A percentile compares a stretch with the other conserved stretches of the same genome.
phyloP scores from a whole-genome alignment of 2,888 invertebrate species.

The Meganola albula region DNA sequence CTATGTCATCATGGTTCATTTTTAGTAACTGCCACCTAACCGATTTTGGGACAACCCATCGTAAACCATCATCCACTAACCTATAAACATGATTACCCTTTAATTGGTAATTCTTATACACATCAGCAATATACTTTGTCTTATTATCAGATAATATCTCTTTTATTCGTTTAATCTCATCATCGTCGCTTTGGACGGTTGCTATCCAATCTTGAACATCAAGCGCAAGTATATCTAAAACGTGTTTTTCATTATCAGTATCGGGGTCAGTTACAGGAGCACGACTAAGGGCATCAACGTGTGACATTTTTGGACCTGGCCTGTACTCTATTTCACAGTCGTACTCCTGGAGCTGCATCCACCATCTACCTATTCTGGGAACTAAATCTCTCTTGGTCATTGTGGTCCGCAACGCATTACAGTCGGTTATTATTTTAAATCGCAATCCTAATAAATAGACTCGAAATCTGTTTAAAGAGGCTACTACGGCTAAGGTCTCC shows the following conservation, averaged over 20 bases:
- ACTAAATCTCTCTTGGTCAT: slow-evolving; percentile 20
- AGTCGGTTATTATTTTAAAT: slow-evolving; percentile 13
- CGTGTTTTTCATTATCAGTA: neutral
- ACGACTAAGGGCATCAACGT: slow-evolving; percentile 15
- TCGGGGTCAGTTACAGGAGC: neutral
- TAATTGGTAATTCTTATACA: slow-evolving; percentile 1
- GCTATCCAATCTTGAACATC: slow-evolving; percentile 3
- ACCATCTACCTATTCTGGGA: slow-evolving; percentile 22
- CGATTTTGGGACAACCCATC: slow-evolving; percentile 15
- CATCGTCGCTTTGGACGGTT: slow-evolving; percentile 1
- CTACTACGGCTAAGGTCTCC: slow-evolving; percentile 9
- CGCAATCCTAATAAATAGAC: slow-evolving; percentile 17
- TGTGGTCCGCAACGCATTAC: slow-evolving; percentile 18
- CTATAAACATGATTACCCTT: neutral
- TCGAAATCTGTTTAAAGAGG: slow-evolving; percentile 15
- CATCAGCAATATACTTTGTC: neutral
- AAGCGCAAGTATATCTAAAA: neutral
- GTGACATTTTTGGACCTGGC: slow-evolving; percentile 14
- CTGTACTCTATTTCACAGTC: slow-evolving; percentile 20
- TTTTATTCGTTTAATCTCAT: slow-evolving; percentile 2
- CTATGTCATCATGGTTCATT: slow-evolving; percentile 16
- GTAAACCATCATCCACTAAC: neutral
- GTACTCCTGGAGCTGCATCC: slow-evolving; percentile 23
- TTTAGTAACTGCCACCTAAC: slow-evolving; percentile 16
- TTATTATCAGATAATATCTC: neutral